Conservation (phyloP, 2,888 invertebrate genomes). For the Pyrgus malvae region DNA sequence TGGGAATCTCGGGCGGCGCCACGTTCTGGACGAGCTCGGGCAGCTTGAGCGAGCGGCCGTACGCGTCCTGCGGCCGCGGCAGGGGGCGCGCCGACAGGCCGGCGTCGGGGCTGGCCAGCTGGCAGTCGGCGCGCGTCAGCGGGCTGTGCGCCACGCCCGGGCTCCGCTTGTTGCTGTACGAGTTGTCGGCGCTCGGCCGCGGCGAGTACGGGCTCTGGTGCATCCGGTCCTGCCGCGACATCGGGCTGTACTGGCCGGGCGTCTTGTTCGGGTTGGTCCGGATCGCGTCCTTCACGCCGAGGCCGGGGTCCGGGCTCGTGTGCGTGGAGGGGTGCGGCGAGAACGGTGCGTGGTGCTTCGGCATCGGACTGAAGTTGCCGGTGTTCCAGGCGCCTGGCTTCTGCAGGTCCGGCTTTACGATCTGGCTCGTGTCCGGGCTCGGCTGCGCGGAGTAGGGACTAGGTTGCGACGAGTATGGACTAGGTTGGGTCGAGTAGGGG, state of each 20-base stretch:
- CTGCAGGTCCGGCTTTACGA: slow-evolving; percentile 65
- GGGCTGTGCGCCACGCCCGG: slow-evolving; percentile 73
- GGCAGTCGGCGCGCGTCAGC: slow-evolving; percentile 68
- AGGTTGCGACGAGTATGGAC: slow-evolving; percentile 74
- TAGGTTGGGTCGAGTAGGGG: slow-evolving; percentile 71
- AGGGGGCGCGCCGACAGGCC: slow-evolving; percentile 49
- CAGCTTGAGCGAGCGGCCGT: slow-evolving; percentile 54
- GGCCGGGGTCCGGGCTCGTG: slow-evolving; percentile 68
- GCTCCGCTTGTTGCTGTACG: slow-evolving; percentile 64
- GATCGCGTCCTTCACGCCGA: slow-evolving; percentile 54
- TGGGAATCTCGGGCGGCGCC: slow-evolving; percentile 52
- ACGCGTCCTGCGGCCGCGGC: slow-evolving; percentile 53
- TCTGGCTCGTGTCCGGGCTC: slow-evolving; percentile 75
- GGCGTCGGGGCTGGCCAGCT: slow-evolving; percentile 65
- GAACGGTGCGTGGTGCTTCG: slow-evolving; percentile 72
- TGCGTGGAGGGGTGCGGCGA: slow-evolving; percentile 73
- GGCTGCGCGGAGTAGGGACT: slow-evolving; percentile 75
- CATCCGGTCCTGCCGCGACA: slow-evolving; percentile 68
- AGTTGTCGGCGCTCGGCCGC: slow-evolving; percentile 63
- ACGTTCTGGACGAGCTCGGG: slow-evolving; percentile 54
- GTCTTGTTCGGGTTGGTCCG: slow-evolving; percentile 62
- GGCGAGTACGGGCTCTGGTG: slow-evolving; percentile 73
- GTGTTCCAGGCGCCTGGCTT: slow-evolving; percentile 71
- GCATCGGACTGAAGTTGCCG: slow-evolving; percentile 73
- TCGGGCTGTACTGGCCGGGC: slow-evolving; percentile 71